Evolutionary conservation across 1,140 invertebrate genomes (phyloP), one percentile per base, ranked within the genome.

Genomic region (Ceratitis capitata): DNA sequence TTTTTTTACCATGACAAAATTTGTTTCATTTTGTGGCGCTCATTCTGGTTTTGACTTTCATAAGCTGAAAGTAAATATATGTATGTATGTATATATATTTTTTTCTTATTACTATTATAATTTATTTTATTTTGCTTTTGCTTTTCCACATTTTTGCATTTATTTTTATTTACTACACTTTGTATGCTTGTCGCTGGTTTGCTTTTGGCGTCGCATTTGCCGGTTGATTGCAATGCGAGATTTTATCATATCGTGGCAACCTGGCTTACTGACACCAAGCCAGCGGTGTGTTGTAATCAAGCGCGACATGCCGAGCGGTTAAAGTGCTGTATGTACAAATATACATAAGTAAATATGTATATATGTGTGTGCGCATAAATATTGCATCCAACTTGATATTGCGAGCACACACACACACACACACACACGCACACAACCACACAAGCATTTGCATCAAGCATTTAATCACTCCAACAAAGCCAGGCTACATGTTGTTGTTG

Each of bases 281-380:
- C n/a, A 78, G 39, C 56, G 29, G 56, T 61, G 56, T 78, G 42
- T 78, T 45, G 39, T 78, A 78, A 78, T 78, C 39, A 78, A 78
- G 7, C 69, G 69, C 16, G 19, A 42, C 16, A 74, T 74, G 42
- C 16, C 16, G 64, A 1, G 19, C 35, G 5, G 42, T 7, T 45
- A 26, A 78, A 78, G 39, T 78, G 69, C 32, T 78, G 69, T 78
- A 45, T 78, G 19, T 78, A 49, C n/a, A n/a, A n/a, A n/a, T n/a
- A n/a, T n/a, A n/a, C n/a, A n/a, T n/a, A n/a, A n/a, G n/a, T n/a
- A n/a, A n/a, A n/a, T n/a, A n/a, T n/a, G n/a, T n/a, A 49, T 49
- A 49, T 49, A 49, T 49, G 14, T 49, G 14, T 49, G 14, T 49
- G 14, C 14, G 32, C 39, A 45, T 78, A 45, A 78, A 45, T 16